Conservation (phyloP, 1,140 invertebrate species). For the Polypedilum pembai region DNA sequence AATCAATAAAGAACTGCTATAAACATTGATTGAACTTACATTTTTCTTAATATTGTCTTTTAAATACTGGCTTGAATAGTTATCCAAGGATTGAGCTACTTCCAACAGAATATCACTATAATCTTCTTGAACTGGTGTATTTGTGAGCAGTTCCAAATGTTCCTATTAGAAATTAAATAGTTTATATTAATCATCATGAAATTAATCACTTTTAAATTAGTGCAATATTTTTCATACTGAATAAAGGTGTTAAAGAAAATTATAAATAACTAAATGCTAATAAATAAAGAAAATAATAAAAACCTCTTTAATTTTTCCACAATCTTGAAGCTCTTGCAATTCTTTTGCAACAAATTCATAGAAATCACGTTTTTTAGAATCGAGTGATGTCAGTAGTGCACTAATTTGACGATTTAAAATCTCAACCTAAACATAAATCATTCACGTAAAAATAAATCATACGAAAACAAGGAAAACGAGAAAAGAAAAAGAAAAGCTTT, state of each 20-base stretch:
- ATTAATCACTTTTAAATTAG: not conserved
- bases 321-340: conserved; percentile 47
- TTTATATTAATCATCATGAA: not conserved
- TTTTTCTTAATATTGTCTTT: conserved; percentile 41
- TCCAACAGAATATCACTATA: conserved; percentile 35
- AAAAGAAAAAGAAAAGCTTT: conserved; percentile 40
- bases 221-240: not conserved
- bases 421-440: conserved; percentile 50
- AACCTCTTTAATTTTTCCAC: conserved; percentile 46
- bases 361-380: conserved; percentile 47
- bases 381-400: conserved; percentile 46
- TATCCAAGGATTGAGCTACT: conserved; percentile 38
- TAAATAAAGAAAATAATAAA: conserved; percentile 38
- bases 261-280: conserved; percentile 14
- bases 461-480: conserved; percentile 37
- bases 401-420: conserved; percentile 50
- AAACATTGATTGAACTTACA: conserved; percentile 33
- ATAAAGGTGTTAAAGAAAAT: not conserved
- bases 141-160: conserved; percentile 38
- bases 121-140: conserved; percentile 39
- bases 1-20: not conserved
- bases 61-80: conserved; percentile 39
- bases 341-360: conserved; percentile 47
- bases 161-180: not conserved
- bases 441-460: conserved; percentile 37